phyloP scores from a whole-genome alignment of 2,888 invertebrate genomes.

The Rhingia campestris region DNA sequence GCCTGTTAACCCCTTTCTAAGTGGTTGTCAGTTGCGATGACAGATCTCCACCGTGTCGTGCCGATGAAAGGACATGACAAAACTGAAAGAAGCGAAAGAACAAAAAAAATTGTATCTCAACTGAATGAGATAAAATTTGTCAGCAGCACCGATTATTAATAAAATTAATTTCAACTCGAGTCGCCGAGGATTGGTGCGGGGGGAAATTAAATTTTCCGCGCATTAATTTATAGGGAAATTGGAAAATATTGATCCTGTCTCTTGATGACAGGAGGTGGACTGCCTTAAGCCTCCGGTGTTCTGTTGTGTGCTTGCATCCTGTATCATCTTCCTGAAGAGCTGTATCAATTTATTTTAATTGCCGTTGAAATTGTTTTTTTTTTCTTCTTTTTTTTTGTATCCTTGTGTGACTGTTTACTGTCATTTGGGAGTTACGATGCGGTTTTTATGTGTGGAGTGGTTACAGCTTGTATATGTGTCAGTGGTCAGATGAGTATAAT shows the following conservation, averaged over 20 bases:
- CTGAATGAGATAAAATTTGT: slow-evolving; percentile 44
- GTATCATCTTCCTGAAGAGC: slow-evolving; percentile 21
- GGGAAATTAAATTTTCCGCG: slow-evolving; percentile 74
- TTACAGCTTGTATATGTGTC: no score
- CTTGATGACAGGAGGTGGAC: not conserved
- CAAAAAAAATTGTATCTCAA: not conserved
- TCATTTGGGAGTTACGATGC: no score
- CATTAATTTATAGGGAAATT: slow-evolving; percentile 72
- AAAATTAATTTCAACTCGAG: slow-evolving; percentile 63
- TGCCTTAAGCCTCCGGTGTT: slow-evolving; percentile 29
- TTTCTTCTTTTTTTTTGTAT: not conserved
- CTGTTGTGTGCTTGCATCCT: slow-evolving; percentile 10
- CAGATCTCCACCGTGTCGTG: slow-evolving; percentile 43
- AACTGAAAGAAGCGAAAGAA: not conserved
- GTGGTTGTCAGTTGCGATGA: slow-evolving; percentile 58
- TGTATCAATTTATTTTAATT: slow-evolving; percentile 55
- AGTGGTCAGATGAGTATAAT: no score
- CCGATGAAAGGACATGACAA: slow-evolving; percentile 10
- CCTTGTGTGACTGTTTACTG: not conserved
- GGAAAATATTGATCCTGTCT: slow-evolving; percentile 72
- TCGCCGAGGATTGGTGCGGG: not conserved
- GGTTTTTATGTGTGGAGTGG: no score
- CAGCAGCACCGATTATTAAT: slow-evolving; percentile 67
- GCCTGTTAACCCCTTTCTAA: slow-evolving; percentile 28
- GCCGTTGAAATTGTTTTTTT: slow-evolving; percentile 13